These are phyloP conservation scores for Phaenicophaeus curvirostris DNA, from an alignment of 2,797 vertebrate genomes.

Conservation along the genomic window DNA sequence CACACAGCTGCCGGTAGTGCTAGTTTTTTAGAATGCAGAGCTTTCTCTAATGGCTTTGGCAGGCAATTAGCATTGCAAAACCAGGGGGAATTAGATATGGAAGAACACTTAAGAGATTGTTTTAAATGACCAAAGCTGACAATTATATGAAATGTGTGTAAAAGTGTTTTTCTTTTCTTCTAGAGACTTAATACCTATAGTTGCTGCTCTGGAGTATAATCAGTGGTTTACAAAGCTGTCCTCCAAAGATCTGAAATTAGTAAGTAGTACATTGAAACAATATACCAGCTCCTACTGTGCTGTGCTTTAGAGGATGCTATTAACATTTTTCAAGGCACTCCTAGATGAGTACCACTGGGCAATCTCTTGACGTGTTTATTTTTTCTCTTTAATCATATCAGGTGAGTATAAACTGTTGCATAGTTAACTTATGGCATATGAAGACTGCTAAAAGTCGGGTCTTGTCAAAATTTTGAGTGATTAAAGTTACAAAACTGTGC, in stretches of 20 bases:
- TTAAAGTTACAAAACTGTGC: background rate
- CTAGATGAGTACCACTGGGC: background rate
- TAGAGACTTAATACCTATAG: slow-evolving; percentile 97
- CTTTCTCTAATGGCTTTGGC: background rate
- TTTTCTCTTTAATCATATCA: background rate
- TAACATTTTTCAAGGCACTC: background rate
- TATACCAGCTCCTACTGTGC: background rate
- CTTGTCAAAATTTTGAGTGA: background rate
- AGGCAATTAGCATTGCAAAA: background rate
- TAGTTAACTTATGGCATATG: background rate
- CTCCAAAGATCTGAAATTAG: slow-evolving; percentile 95
- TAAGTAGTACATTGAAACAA: slow-evolving; percentile 74
- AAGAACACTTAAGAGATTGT: background rate
- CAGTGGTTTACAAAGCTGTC: slow-evolving; percentile 98
- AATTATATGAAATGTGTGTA: background rate
- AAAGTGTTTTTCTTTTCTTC: slow-evolving; percentile 56
- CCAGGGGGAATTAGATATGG: background rate
- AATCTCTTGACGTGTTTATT: background rate
- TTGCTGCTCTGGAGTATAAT: slow-evolving; percentile 95
- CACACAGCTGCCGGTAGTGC: background rate
- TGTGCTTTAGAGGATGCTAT: background rate
- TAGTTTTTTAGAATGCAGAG: background rate
- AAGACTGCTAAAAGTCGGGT: background rate
- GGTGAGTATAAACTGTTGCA: background rate
- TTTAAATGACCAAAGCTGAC: background rate